A percentile compares a stretch with the other conserved stretches of the same genome.
Conservation (phyloP, 92 coral and sea anemone species). For the Blastomussa wellsi region DNA sequence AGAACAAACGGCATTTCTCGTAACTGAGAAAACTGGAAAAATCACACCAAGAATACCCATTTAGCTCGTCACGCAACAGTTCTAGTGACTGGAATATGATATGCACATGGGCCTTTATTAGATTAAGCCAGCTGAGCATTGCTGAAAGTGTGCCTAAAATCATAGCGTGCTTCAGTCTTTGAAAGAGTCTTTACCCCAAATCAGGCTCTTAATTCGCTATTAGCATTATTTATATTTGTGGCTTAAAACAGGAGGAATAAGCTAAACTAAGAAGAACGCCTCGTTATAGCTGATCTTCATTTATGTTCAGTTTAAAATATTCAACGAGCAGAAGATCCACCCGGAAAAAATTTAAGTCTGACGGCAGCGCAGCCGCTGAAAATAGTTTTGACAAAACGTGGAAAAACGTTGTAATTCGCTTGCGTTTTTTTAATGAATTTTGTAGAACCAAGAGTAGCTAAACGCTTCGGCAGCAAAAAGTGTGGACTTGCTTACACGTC, state of each 20-base stretch:
- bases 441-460: background rate
- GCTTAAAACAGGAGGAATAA: background rate
- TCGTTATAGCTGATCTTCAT: background rate
- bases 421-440: background rate
- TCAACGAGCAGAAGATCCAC: background rate
- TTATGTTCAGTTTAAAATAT: background rate
- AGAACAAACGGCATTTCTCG: background rate
- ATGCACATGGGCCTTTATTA: background rate
- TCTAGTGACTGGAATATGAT: too few relatives aligned
- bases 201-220: background rate
- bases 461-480: background rate
- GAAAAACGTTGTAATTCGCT: background rate
- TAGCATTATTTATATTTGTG: background rate
- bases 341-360: background rate
- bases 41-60: background rate
- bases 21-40: background rate
- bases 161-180: background rate
- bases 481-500: background rate
- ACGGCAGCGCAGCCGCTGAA: slow-evolving; percentile 18
- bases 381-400: slow-evolving; percentile 3
- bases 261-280: background rate
- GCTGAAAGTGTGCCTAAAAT: background rate
- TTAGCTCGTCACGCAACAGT: background rate
- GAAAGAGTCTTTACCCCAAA: background rate
- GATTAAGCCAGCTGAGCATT: background rate